Evolutionary conservation across 2,797 vertebrate genomes (phyloP).

Genomic region (Potorous gilbertii): DNA sequence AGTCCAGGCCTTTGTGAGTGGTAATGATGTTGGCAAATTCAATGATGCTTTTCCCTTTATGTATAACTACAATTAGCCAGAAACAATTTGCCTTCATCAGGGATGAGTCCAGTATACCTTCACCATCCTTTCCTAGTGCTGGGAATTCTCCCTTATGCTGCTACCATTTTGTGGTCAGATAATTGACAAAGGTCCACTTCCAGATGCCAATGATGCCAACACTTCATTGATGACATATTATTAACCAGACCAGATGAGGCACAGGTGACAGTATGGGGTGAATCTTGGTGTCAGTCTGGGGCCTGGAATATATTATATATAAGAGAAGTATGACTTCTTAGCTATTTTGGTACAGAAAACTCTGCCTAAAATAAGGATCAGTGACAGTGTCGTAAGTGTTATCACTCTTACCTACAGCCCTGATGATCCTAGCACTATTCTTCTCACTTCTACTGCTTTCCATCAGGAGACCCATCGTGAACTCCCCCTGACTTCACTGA

Average conservation of each 20-base stretch:
- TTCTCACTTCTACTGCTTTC: background rate
- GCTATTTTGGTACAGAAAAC: background rate
- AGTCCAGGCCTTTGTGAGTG: background rate
- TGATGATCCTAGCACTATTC: background rate
- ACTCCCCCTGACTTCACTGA: background rate
- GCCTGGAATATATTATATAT: background rate
- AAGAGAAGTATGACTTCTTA: background rate
- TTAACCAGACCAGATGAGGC: background rate
- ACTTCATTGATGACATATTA: background rate
- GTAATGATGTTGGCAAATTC: background rate
- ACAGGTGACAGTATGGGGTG: background rate
- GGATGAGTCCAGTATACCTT: background rate
- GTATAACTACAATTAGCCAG: background rate
- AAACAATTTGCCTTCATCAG: background rate
- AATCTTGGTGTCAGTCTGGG: background rate
- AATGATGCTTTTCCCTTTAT: background rate
- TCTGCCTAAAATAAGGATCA: background rate
- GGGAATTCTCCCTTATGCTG: background rate
- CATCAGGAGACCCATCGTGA: background rate
- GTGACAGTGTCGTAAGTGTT: background rate
- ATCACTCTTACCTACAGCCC: background rate
- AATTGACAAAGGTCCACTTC: background rate
- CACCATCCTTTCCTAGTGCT: too few relatives aligned
- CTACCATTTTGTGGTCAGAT: background rate
- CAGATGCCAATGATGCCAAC: background rate